phyloP scores from a whole-genome alignment of 2,113 vertebrate genomes.

The Gymnogyps californianus region DNA sequence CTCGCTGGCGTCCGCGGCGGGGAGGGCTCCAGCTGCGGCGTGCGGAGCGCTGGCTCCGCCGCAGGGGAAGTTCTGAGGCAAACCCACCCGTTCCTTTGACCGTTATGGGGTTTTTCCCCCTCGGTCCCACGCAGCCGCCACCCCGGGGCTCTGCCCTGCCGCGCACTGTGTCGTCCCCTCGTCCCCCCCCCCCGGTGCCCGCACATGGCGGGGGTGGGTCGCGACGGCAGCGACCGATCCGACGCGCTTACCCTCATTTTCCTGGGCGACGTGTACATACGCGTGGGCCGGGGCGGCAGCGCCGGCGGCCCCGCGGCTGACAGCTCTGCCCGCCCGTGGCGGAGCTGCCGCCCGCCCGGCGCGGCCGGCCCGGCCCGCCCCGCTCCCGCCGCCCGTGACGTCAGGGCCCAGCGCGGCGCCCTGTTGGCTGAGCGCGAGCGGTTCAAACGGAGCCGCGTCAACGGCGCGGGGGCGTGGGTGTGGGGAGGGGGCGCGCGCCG shows the following conservation, averaged over 20 bases:
- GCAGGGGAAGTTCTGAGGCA: neutral
- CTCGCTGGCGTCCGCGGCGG: neutral
- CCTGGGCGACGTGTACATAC: slow-evolving; percentile 6
- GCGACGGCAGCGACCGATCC: neutral
- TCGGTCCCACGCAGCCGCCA: too few relatives aligned
- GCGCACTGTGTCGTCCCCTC: too few relatives aligned
- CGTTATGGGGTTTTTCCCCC: neutral
- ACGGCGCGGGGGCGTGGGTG: neutral
- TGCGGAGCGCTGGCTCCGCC: neutral
- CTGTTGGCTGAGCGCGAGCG: slow-evolving; percentile 29
- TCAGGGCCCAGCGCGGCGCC: neutral
- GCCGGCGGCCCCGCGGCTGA: neutral
- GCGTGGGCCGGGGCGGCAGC: neutral
- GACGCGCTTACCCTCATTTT: slow-evolving; percentile 48
- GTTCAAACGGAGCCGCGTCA: slow-evolving; percentile 38
- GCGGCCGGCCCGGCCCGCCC: neutral
- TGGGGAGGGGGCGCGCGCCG: neutral
- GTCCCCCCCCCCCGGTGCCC: neutral
- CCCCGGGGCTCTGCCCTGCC: neutral
- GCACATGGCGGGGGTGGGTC: neutral
- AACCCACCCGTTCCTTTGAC: neutral
- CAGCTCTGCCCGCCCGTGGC: neutral
- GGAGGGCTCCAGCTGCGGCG: neutral
- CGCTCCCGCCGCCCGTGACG: slow-evolving; percentile 27
- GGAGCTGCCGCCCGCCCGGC: neutral